A percentile compares a stretch with the other conserved stretches of the same genome.
Conservation (phyloP, 2,888 invertebrate genomes). For the Drosophila aldrichi region DNA sequence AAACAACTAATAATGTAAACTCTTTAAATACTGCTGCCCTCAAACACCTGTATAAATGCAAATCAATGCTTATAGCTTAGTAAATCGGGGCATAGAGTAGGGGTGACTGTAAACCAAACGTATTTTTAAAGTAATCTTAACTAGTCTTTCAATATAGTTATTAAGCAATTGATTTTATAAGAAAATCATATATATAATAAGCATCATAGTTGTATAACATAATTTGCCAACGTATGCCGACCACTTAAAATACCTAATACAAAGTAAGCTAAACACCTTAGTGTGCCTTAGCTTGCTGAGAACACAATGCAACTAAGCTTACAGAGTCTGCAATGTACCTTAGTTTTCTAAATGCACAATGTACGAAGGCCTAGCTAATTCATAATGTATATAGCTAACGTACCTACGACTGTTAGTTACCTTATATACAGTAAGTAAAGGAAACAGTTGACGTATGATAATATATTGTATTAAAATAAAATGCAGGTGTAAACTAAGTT, state of each 20-base stretch:
- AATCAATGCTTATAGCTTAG: not conserved
- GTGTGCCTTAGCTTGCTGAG: too few species aligned
- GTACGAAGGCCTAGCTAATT: not conserved
- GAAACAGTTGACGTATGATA: not conserved
- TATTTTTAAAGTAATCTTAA: not conserved
- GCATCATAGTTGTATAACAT: not conserved
- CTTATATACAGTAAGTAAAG: not conserved
- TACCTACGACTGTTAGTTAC: not conserved
- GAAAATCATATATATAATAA: not conserved
- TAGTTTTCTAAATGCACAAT: not conserved
- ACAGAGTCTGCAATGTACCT: not conserved
- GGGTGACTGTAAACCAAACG: not conserved
- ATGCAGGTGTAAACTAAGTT: not conserved
- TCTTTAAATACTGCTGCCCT: not conserved
- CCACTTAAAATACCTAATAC: not conserved
- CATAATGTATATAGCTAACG: too few species aligned
- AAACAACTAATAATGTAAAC: not conserved
- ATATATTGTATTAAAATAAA: not conserved
- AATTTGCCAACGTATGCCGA: not conserved
- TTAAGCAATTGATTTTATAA: not conserved
- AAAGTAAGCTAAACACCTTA: too few species aligned
- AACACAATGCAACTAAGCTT: too few species aligned
- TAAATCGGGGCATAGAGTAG: not conserved
- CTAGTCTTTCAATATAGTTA: not conserved
- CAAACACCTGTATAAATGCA: not conserved